Conservation (phyloP, 2,797 vertebrate species). For the Ctenochaetus hawaiiensis region DNA sequence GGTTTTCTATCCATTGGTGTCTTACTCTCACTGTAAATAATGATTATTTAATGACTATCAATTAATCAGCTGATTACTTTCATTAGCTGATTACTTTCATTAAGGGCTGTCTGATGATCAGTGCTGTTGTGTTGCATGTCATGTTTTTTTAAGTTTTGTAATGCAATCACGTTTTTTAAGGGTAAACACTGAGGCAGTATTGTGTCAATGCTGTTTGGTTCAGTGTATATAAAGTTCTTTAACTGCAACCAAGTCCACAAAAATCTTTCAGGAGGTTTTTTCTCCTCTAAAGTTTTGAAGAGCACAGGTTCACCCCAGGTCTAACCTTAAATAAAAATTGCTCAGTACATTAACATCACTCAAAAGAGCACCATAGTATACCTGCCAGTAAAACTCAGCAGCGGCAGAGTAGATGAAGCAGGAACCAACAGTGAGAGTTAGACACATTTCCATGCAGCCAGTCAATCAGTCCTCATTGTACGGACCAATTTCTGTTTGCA, state of each 20-base stretch:
- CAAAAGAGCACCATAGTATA: not conserved
- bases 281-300: not conserved
- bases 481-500: constrained; percentile 31
- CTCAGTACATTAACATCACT: constrained; percentile 13
- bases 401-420: constrained; percentile 6
- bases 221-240: not conserved
- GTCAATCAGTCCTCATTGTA: constrained; percentile 32
- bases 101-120: too few species aligned
- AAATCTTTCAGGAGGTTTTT: not conserved
- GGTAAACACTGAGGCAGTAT: too few species aligned
- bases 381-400: constrained; percentile 11
- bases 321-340: constrained; percentile 10
- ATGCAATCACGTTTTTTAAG: too few species aligned
- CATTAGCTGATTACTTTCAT: too few species aligned
- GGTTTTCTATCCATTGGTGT: not conserved
- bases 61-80: too few species aligned
- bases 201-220: too few species aligned
- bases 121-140: too few species aligned
- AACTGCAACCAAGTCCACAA: not conserved
- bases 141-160: too few species aligned
- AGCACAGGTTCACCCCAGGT: constrained; percentile 1
- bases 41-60: too few species aligned
- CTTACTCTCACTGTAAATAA: too few species aligned
- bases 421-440: not conserved
- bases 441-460: constrained; percentile 25